These are phyloP conservation scores for Bubo scandiacus DNA, from an alignment of 2,113 vertebrate species.

Conservation along the genomic window DNA sequence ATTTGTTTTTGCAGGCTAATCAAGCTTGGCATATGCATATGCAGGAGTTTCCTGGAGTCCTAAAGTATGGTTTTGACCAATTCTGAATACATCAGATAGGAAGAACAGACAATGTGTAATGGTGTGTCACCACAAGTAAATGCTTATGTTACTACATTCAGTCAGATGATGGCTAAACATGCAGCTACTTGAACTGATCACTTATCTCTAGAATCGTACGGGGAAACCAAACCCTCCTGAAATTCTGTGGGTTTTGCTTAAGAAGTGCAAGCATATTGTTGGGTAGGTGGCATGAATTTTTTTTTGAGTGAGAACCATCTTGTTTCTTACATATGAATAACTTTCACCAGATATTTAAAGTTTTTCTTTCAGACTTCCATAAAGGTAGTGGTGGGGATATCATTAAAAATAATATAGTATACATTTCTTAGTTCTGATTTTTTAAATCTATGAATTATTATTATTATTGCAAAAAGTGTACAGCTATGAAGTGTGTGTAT, in stretches of 20 bases:
- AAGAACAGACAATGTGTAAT: neutral
- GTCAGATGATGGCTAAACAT: neutral
- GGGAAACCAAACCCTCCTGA: neutral
- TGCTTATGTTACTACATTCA: neutral
- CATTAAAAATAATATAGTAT: neutral
- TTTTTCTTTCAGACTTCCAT: neutral
- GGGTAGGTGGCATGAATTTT: neutral
- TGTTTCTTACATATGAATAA: neutral
- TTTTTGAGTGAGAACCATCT: neutral
- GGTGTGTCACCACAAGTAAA: neutral
- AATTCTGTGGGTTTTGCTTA: neutral
- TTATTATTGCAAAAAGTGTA: neutral
- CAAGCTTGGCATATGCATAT: neutral
- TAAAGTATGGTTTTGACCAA: constrained; percentile 35
- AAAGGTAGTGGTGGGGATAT: neutral
- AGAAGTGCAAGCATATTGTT: neutral
- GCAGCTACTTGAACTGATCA: neutral
- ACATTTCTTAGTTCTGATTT: neutral
- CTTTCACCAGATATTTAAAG: neutral
- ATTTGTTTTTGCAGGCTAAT: constrained; percentile 26
- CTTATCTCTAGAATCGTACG: neutral
- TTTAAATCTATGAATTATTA: neutral
- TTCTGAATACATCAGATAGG: neutral
- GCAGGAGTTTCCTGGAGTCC: constrained; percentile 9
- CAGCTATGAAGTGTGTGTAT: neutral